Evolutionary conservation across 2,797 vertebrate genomes (phyloP), one percentile per base, ranked within the genome.

Genomic region (Coluber constrictor): DNA sequence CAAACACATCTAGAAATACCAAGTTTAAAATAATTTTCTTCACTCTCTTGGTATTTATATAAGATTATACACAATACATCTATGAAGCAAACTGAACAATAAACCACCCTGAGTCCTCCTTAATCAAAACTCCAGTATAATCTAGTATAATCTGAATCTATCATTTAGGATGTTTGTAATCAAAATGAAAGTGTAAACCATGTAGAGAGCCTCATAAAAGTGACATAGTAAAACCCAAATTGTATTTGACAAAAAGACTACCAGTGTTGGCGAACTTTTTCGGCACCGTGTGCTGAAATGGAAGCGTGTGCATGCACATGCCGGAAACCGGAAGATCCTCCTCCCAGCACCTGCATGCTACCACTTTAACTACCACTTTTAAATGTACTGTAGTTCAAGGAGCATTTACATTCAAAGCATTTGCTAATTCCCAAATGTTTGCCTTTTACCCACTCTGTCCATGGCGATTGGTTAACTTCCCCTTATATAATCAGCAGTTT

Each of bases 361-460:
- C 47, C 7, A 51, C 47, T 51, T 51, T 37, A 66, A 61, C 32
- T 60, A 10, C 4, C 0, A 56, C 23, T 6, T 15, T 29, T 37
- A n/a, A 27, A 37, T 70, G 47, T n/a, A 87, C 4, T 43, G 16
- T 56, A 54, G 25, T 63, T 43, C 47, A 56, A 86, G 11, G 90
- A 89, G 92, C 94, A 93, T 93, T 87, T 87, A 93, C 93, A 29
- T 66, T 93, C 96, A 96, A 95, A 54, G 88, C 92, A 93, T 29
- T 96, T 96, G 93, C 94, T 95, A 95, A 96, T 95, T 55, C 94
- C 94, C 96, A 94, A 96, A 94, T 94, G 92, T 83, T 91, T 96
- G 91, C 94, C 94, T 94, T 92, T 97, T 95, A 97, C 61, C 97
- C 63, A 18, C 63, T 91, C 66, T 91, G 32, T 92, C 88, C 93